Evolutionary conservation across 2,797 vertebrate species (phyloP).

Genomic region (Anolis apletophallus): DNA sequence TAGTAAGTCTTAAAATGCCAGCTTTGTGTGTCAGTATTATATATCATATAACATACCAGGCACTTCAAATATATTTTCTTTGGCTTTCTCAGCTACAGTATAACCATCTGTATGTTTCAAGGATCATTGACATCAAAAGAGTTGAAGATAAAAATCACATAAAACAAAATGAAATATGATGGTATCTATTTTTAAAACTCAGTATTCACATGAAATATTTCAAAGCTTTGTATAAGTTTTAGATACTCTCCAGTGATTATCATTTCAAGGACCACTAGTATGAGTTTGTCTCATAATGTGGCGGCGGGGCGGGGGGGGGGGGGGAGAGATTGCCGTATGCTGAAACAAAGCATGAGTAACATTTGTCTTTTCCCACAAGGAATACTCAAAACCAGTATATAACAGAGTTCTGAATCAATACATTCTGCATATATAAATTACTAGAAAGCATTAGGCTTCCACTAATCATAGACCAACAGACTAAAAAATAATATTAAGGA

Average conservation of each 20-base stretch:
- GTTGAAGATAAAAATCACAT: conserved; percentile 44
- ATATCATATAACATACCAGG: conserved; percentile 27
- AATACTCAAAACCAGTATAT: background rate
- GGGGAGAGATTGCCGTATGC: too few relatives aligned
- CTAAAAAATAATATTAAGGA: background rate
- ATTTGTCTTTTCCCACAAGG: background rate
- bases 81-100: conserved; percentile 35
- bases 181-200: background rate
- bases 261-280: background rate
- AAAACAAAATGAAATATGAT: conserved; percentile 17
- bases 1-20: conserved; percentile 42
- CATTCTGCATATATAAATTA: background rate
- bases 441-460: background rate
- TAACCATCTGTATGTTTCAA: conserved; percentile 34
- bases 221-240: background rate
- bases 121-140: conserved; percentile 1
- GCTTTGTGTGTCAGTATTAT: conserved; percentile 8
- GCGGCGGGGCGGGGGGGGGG: background rate
- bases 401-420: background rate
- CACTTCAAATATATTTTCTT: conserved; percentile 35
- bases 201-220: conserved; percentile 11
- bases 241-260: background rate
- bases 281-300: background rate
- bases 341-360: background rate
- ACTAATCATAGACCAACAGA: background rate